Evolutionary conservation across 2,888 invertebrate genomes (phyloP).

Genomic region (Drosophila buzzatii): DNA sequence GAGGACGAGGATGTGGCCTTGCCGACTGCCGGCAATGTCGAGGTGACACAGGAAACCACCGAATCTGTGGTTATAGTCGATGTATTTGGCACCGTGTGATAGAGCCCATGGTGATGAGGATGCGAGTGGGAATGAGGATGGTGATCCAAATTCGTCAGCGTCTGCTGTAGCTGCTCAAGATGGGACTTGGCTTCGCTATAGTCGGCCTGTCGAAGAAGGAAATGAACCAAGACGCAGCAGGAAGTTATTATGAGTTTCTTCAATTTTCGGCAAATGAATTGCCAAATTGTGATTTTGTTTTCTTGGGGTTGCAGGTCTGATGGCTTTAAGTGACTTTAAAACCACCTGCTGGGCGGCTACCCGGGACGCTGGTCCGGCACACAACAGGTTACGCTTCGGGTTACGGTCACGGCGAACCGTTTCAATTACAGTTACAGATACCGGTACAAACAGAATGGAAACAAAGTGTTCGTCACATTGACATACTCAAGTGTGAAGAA

Average conservation of each 20-base stretch:
- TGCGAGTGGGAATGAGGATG: constrained; percentile 52
- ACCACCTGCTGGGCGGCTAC: constrained; percentile 72
- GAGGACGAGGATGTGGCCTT: constrained; percentile 68
- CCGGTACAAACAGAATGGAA: constrained; percentile 26
- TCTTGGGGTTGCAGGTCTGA: constrained; percentile 33
- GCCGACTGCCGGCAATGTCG: constrained; percentile 68
- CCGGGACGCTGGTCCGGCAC: constrained; percentile 39
- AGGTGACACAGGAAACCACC: constrained; percentile 79
- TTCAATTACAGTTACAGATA: constrained; percentile 47
- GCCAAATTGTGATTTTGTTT: constrained; percentile 46
- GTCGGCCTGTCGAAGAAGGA: constrained; percentile 77
- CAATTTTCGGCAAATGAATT: constrained; percentile 65
- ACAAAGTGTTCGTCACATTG: constrained; percentile 68
- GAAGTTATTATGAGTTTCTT: constrained; percentile 80
- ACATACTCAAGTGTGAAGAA: constrained; percentile 73
- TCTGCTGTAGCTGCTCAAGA: constrained; percentile 76
- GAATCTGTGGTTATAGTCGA: constrained; percentile 78
- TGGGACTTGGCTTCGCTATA: constrained; percentile 75
- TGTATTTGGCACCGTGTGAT: constrained; percentile 68
- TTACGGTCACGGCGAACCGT: constrained; percentile 45
- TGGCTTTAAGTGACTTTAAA: constrained; percentile 70
- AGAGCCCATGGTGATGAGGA: constrained; percentile 65
- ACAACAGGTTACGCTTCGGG: constrained; percentile 34
- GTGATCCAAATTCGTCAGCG: constrained; percentile 73
- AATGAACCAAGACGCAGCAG: constrained; percentile 83